These are phyloP conservation scores for Zosterops japonicus DNA, from an alignment of 2,113 vertebrate genomes.

Conservation along the genomic window DNA sequence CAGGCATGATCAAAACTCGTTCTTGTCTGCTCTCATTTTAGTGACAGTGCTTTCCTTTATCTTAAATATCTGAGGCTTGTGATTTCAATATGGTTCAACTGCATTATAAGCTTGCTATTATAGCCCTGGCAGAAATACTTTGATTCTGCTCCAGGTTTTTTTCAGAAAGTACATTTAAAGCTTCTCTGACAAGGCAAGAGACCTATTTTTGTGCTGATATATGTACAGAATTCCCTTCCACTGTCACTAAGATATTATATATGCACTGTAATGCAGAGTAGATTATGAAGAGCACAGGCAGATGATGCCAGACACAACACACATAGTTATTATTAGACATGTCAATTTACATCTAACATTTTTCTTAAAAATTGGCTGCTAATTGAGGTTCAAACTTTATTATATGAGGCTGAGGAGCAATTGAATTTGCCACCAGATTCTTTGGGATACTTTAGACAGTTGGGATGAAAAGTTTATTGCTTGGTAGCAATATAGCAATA, in stretches of 20 bases:
- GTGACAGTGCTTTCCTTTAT: background rate
- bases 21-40: background rate
- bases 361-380: background rate
- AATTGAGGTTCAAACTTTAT: background rate
- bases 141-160: background rate
- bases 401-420: background rate
- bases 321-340: background rate
- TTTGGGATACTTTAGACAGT: background rate
- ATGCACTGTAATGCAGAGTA: background rate
- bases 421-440: background rate
- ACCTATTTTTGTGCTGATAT: background rate
- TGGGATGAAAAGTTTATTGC: background rate
- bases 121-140: background rate
- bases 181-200: background rate
- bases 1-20: rapidly evolving
- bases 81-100: background rate
- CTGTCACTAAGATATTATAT: background rate
- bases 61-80: background rate
- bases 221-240: background rate
- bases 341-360: background rate
- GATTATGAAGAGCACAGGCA: background rate
- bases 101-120: background rate
- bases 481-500: background rate
- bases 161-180: background rate
- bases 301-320: background rate